These are phyloP conservation scores for Cephus cinctus DNA, from an alignment of 1,140 invertebrate genomes.

Conservation along the genomic window DNA sequence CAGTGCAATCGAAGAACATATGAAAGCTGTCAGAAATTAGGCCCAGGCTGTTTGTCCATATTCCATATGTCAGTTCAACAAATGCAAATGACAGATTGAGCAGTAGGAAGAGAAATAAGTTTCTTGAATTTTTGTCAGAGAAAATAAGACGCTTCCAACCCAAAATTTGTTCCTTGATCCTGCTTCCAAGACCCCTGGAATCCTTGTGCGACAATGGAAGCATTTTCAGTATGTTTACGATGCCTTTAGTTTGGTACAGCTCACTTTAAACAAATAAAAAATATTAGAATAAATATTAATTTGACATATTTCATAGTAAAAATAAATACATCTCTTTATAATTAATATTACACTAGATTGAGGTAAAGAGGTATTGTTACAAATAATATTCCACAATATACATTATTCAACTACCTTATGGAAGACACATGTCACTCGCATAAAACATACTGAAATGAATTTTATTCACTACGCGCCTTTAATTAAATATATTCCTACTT, in stretches of 20 bases:
- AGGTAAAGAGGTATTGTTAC: background rate
- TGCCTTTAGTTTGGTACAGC: background rate
- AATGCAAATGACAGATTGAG: slow-evolving; percentile 95
- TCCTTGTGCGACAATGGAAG: slow-evolving; percentile 78
- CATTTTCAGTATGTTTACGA: slow-evolving; percentile 56
- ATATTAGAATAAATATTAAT: background rate
- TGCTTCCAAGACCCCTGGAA: slow-evolving; percentile 62
- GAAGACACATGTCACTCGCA: too few relatives aligned
- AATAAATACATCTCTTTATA: background rate
- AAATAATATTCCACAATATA: background rate
- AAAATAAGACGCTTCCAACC: slow-evolving; percentile 86
- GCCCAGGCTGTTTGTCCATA: slow-evolving; percentile 94
- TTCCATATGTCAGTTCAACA: slow-evolving; percentile 92
- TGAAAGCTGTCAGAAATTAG: slow-evolving; percentile 98
- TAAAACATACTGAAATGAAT: too few relatives aligned
- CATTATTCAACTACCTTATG: slow-evolving; percentile 5
- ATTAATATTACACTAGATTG: background rate
- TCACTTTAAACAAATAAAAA: background rate
- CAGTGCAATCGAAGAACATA: slow-evolving; percentile 99
- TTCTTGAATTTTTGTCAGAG: slow-evolving; percentile 88
- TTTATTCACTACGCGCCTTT: too few relatives aligned
- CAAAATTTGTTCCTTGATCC: slow-evolving; percentile 70
- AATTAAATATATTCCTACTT: too few relatives aligned
- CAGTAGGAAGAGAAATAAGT: slow-evolving; percentile 92
- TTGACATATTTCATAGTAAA: slow-evolving; percentile 3